Base-by-base conservation (phyloP, 2,888 invertebrate genomes). In the Eumacrocentrus americanus region DNA sequence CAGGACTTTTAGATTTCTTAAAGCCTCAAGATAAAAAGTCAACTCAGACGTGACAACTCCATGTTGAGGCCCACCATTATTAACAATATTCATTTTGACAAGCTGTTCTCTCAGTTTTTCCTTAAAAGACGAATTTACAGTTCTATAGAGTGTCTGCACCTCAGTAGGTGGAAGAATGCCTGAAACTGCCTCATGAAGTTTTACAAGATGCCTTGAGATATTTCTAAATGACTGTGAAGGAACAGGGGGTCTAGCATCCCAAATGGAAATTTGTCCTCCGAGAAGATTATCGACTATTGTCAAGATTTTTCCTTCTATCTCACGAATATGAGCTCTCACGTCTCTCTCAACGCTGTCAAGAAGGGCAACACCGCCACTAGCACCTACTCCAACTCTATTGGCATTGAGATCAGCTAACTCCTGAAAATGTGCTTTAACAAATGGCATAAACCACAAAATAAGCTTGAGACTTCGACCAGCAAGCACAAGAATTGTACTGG, bases 51-150 rank as follows among this genome's bases (percentile, higher is more conserved):
- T 94, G n/a, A 95, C 95, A 55, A 94, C 89, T 40, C 95, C 96
- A 79, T 97, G 96, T 77, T 96, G 94, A 1, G 97, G 97, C 48
- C 96, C 95, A n/a, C 96, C 96, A 83, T 97, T 94, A 70, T 95
- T 96, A 58, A 90, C 88, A 69, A 98, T 93, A 76, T 94, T 94
- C 85, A 95, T 89, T 80, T 89, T 90, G 2, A 87, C 78, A 68
- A 98, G 83, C 77, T 94, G 92, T 72, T 93, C 91, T 81, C 92
- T 85, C 69, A 97, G 83, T 77, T 92, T 90, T 68, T 89, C 89
- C 82, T 95, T 94, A 77, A 98, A 95, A 72, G 90, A 90, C 76
- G 87, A 87, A 82, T 95, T 92, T 53, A 94, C 89, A 72, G 88
- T 87, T 70, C 89, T 85, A 72, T 93, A 92, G 68, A 94, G 86